Percentiles rank a stretch among this genome's conserved stretches.
Conservation (phyloP, 1,140 invertebrate genomes). For the Sycophila sp. region DNA sequence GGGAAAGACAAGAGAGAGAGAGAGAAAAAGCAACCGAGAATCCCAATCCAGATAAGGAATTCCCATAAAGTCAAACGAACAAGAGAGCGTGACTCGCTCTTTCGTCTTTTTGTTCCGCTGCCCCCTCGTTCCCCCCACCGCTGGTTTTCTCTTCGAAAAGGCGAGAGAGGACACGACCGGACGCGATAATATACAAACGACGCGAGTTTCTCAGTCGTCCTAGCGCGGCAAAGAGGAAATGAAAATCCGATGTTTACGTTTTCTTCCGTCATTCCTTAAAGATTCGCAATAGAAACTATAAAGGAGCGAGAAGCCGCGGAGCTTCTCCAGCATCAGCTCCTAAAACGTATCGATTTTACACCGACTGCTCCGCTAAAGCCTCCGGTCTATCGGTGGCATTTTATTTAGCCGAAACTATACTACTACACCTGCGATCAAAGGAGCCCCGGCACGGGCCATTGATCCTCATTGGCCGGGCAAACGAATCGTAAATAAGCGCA, state of each 20-base stretch:
- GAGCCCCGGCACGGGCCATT: neutral
- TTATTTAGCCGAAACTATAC: too few species aligned
- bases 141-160: neutral
- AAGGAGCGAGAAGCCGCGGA: too few species aligned
- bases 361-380: too few species aligned
- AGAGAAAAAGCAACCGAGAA: slow-evolving; percentile 11
- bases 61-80: slow-evolving; percentile 38
- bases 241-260: neutral
- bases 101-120: neutral
- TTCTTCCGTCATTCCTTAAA: too few species aligned
- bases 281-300: neutral
- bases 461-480: neutral
- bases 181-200: slow-evolving; percentile 13
- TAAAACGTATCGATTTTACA: too few species aligned
- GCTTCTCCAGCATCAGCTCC: too few species aligned
- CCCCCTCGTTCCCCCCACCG: neutral
- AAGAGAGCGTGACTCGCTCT: slow-evolving; percentile 26
- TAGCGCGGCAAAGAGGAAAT: neutral
- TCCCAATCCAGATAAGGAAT: slow-evolving; percentile 40
- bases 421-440: neutral
- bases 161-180: neutral
- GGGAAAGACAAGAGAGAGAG: neutral
- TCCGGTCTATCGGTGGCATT: too few species aligned
- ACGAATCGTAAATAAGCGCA: neutral
- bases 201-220: slow-evolving; percentile 9